Conservation (phyloP, 92 coral and sea anemone species). For the Isaurus tuberculatus region DNA sequence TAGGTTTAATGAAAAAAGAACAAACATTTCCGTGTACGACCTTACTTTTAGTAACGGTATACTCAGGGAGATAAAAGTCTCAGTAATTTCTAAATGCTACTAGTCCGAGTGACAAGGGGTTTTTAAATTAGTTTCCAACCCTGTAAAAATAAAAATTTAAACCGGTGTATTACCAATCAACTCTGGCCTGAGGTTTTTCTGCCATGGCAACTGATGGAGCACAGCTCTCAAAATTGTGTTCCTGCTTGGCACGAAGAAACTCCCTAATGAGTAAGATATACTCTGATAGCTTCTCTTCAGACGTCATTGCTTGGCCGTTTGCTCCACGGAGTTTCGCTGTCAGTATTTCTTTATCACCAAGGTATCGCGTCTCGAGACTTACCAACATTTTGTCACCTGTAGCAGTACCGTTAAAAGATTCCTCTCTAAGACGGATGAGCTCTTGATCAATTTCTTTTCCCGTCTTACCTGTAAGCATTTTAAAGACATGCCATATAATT, state of each 20-base stretch:
- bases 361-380: slow-evolving; percentile 85
- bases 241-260: slow-evolving; percentile 78
- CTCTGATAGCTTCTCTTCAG: slow-evolving; percentile 85
- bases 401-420: slow-evolving; percentile 66
- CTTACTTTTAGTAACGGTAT: too few relatives aligned
- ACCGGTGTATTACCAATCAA: slow-evolving; percentile 59
- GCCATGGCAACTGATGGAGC: slow-evolving; percentile 86
- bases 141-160: slow-evolving; percentile 14
- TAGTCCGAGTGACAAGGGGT: too few relatives aligned
- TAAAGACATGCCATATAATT: neutral
- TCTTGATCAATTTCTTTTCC: slow-evolving; percentile 85
- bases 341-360: slow-evolving; percentile 74
- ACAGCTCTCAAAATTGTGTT: slow-evolving; percentile 75
- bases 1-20: too few relatives aligned
- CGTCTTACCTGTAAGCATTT: slow-evolving; percentile 63
- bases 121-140: too few relatives aligned
- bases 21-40: too few relatives aligned
- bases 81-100: too few relatives aligned
- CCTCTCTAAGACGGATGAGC: slow-evolving; percentile 62
- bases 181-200: slow-evolving; percentile 65
- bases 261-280: slow-evolving; percentile 79
- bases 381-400: slow-evolving; percentile 76
- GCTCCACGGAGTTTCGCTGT: slow-evolving; percentile 76
- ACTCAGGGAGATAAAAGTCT: too few relatives aligned
- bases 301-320: slow-evolving; percentile 79